Conservation (phyloP, 1,140 invertebrate species). For the Drosophila guanche region DNA sequence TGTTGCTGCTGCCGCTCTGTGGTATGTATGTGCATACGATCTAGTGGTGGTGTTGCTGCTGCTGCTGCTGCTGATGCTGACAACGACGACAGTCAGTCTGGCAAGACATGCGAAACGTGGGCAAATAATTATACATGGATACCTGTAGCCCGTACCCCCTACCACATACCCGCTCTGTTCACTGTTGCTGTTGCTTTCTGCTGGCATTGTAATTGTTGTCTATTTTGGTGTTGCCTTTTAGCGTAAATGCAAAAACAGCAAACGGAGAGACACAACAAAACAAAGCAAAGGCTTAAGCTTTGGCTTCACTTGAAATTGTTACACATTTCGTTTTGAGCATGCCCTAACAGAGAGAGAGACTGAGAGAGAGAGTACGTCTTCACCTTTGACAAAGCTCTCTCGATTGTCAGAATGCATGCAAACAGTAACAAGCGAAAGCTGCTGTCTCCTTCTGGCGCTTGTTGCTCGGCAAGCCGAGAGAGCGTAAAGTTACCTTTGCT, state of each 20-base stretch:
- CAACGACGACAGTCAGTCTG: constrained; percentile 76
- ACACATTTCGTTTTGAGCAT: constrained; percentile 54
- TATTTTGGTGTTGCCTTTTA: constrained; percentile 78
- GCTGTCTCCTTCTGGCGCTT: too few relatives aligned
- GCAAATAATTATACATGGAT: constrained; percentile 77
- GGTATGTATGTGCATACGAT: neutral
- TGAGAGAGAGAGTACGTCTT: too few relatives aligned
- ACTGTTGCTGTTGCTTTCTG: constrained; percentile 25
- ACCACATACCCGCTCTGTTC: constrained; percentile 49
- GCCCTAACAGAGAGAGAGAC: too few relatives aligned
- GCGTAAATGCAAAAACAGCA: constrained; percentile 66
- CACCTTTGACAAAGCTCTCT: too few relatives aligned
- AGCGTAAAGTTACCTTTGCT: too few relatives aligned
- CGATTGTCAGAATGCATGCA: too few relatives aligned
- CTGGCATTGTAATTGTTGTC: constrained; percentile 73
- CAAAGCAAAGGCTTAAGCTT: constrained; percentile 63
- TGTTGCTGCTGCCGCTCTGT: constrained; percentile 3
- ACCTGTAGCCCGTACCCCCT: neutral
- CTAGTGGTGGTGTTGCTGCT: neutral
- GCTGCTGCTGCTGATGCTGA: constrained; percentile 22
- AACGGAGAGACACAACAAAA: constrained; percentile 40
- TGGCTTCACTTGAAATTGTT: constrained; percentile 80
- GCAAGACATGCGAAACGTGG: constrained; percentile 79
- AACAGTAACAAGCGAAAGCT: too few relatives aligned
- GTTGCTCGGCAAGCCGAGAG: too few relatives aligned